A percentile compares a stretch with the other conserved stretches of the same genome.
Evolutionary conservation across 2,113 vertebrate species (phyloP).

Genomic region (Desmodus rotundus): DNA sequence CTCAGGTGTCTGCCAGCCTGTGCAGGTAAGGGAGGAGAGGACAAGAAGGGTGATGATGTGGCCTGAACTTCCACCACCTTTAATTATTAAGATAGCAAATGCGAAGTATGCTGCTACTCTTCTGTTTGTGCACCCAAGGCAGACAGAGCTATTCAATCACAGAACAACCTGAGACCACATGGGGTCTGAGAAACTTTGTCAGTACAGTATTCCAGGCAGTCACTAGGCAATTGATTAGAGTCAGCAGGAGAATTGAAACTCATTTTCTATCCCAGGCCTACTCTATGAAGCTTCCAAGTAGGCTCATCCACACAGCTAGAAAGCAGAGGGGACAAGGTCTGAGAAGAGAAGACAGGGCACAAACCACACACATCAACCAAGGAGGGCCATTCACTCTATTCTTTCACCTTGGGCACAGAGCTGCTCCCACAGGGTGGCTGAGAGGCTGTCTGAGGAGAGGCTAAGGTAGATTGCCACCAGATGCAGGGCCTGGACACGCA

Average conservation of each 20-base stretch:
- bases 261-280: neutral
- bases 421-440: constrained; percentile 73
- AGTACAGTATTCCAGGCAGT: neutral
- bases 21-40: rapidly evolving
- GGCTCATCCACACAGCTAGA: neutral
- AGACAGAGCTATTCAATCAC: neutral
- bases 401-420: constrained; percentile 83
- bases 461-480: constrained; percentile 84
- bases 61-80: neutral
- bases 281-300: neutral
- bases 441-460: constrained; percentile 80
- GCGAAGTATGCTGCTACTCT: neutral
- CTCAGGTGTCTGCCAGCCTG: constrained; percentile 87
- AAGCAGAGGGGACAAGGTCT: neutral
- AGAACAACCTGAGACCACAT: neutral
- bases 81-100: neutral
- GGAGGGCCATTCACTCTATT: neutral
- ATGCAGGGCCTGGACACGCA: constrained; percentile 86
- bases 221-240: neutral
- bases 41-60: rapidly evolving
- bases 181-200: neutral
- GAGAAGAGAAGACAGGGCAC: neutral
- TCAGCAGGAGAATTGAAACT: neutral
- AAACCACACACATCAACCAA: neutral
- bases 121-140: neutral